Conservation (phyloP, 2,113 vertebrate species). For the Dendrocopos noguchii region DNA sequence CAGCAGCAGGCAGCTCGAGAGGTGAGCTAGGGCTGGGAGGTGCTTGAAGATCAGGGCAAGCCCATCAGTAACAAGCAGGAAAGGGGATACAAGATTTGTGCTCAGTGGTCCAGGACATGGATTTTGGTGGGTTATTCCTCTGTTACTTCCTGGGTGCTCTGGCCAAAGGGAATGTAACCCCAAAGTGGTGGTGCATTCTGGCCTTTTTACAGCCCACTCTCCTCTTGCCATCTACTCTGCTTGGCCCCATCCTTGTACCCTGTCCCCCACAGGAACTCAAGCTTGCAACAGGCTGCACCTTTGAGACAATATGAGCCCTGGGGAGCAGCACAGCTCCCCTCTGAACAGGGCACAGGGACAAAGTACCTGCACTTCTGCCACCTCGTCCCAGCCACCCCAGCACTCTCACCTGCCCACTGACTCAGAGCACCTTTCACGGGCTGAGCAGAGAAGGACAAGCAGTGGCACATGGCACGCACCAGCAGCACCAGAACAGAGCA, state of each 20-base stretch:
- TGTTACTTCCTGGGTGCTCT: neutral
- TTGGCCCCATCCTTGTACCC: neutral
- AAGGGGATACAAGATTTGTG: neutral
- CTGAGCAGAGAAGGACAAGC: neutral
- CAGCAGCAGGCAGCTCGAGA: neutral
- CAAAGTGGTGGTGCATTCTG: neutral
- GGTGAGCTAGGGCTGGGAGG: neutral
- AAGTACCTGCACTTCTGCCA: neutral
- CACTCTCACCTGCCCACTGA: neutral
- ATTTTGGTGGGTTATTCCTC: neutral
- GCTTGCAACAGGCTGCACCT: neutral
- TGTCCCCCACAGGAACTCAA: rapidly evolving
- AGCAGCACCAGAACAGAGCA: rapidly evolving
- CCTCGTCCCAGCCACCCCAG: neutral
- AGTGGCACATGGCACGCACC: rapidly evolving
- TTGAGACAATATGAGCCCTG: neutral
- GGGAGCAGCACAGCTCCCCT: neutral
- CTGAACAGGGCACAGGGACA: neutral
- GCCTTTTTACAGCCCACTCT: neutral
- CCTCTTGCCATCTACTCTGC: neutral
- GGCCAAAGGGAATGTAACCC: neutral
- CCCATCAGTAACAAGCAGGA: neutral
- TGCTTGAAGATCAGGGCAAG: neutral
- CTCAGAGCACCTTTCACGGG: neutral
- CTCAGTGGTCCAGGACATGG: neutral